Base-by-base conservation (phyloP, 2,797 vertebrate genomes). In the Rhabdomys pumilio region DNA sequence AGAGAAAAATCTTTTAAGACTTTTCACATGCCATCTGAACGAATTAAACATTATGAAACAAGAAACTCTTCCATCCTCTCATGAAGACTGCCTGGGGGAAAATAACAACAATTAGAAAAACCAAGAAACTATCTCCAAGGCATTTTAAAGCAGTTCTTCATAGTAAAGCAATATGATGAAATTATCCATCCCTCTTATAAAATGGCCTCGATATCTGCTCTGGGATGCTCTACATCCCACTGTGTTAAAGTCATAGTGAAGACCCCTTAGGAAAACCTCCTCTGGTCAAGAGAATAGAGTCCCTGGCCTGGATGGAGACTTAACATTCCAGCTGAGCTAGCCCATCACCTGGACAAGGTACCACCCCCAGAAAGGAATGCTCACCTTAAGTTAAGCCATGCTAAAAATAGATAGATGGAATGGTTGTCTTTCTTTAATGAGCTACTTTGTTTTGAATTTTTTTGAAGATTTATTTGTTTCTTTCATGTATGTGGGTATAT, bases 131-230 rank as follows among this genome's bases (percentile, higher is more conserved):
- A 26, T 55, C 79, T 77, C 50, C 77, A 77, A 67, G 61, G 22
- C 57, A 31, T 59, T 57, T 53, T 29, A 6, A 55, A 38, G 53
- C 22, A 38, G 11, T 26, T 14, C 50, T 55, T 86, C 98, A 98
- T 98, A 98, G 98, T 98, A 98, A 99, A 98, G 98, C 98, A 99
- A 98, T 98, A 98, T 98, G 98, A 98, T 98, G 98, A 99, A 99
- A 98, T 98, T 98, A 98, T 98, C 98, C 98, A 99, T 98, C 98
- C 98, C 98, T 98, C 98, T 99, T 98, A 99, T 98, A 99, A 98
- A 99, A 99, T 98, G 98, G 98, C 98, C 98, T 99, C 98, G 98
- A 98, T 98, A 98, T 99, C 98, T 99, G 98, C 98, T 99, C 98
- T 98, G 98, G 98, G 98, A 98, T 99, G 98, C 98, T 99, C 98